Base-by-base conservation (phyloP, 2,888 invertebrate species). In the Miltochrista miniata region DNA sequence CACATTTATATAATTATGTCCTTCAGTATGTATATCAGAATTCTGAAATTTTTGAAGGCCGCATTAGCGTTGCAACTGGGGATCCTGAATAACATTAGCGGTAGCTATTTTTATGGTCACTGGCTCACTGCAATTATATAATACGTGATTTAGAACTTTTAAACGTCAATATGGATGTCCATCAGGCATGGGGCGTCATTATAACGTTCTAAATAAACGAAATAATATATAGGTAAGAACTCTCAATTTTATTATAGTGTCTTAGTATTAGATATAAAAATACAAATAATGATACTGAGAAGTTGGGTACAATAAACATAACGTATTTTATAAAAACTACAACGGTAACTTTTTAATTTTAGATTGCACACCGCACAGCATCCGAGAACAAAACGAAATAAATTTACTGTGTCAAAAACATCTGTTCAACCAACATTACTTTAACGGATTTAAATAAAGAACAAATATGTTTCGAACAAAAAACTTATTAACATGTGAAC, bases 401-500 rank as follows among this genome's bases (percentile, higher is more conserved):
- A 48, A 64, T 65, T 61, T 53, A 67, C 47, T 59, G 49, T 59
- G 56, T 49, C 59, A 63, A 65, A 71, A 70, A 68, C 76, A 82
- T 76, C 74, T 76, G 79, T 72, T 69, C 37, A 54, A 47, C 54
- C 44, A 54, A 54, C 60, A 63, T 61, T 61, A 64, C 60, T 62
- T 63, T 63, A 71, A 74, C 65, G 69, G 71, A 70, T 74, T 72
- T 65, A 56, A 59, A 68, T 68, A 68, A 64, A 71, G 68, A 54
- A 62, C 59, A 59, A 61, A 71, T 44, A 64, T 48, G 59, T 15
- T 55, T 48, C 54, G 57, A 68, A 76, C 70, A 85, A 85, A 86
- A 87, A 87, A 79, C 79, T 62, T 67, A 87, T 88, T 87, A 83
- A 70, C 88, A 89, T 89, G 72, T 79, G 78, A 87, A 87, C 79